These are phyloP conservation scores for Anaspis maculata DNA, from an alignment of 2,888 invertebrate species.

Conservation along the genomic window DNA sequence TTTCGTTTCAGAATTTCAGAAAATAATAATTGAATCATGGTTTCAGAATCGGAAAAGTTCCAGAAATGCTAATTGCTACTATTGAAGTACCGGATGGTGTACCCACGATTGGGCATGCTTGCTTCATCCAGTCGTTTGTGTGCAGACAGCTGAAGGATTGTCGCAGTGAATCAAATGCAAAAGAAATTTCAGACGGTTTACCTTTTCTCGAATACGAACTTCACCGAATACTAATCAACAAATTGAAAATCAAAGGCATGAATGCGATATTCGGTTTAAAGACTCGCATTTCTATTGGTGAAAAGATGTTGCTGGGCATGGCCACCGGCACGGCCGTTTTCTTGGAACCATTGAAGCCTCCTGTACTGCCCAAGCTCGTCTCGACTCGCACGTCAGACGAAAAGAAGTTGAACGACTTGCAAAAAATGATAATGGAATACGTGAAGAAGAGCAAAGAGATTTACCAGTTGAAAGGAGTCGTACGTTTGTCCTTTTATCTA, in stretches of 20 bases:
- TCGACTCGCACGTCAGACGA: slow-evolving; percentile 58
- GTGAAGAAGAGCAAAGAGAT: slow-evolving; percentile 64
- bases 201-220: slow-evolving; percentile 95
- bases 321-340: slow-evolving; percentile 84
- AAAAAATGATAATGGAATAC: slow-evolving; percentile 60
- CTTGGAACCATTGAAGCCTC: slow-evolving; percentile 68
- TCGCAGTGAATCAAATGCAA: slow-evolving; percentile 76
- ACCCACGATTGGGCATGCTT: slow-evolving; percentile 61
- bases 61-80: slow-evolving; percentile 84
- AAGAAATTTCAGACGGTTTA: slow-evolving; percentile 90
- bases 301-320: slow-evolving; percentile 77
- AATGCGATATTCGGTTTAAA: slow-evolving; percentile 87
- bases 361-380: slow-evolving; percentile 62
- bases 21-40: too few relatives aligned
- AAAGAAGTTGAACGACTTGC: slow-evolving; percentile 57
- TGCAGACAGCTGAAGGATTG: slow-evolving; percentile 70
- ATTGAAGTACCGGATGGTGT: slow-evolving; percentile 75
- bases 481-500: too few relatives aligned
- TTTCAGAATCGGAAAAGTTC: slow-evolving; percentile 65
- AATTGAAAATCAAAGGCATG: slow-evolving; percentile 88
- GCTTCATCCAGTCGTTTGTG: slow-evolving; percentile 65
- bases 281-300: slow-evolving; percentile 66
- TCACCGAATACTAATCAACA: slow-evolving; percentile 82
- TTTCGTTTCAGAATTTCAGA: slow-evolving; percentile 9
- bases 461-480: slow-evolving; percentile 53